Percentiles rank a stretch among this genome's conserved stretches.
Conservation (phyloP, 2,113 vertebrate genomes). For the Smithornis capensis region DNA sequence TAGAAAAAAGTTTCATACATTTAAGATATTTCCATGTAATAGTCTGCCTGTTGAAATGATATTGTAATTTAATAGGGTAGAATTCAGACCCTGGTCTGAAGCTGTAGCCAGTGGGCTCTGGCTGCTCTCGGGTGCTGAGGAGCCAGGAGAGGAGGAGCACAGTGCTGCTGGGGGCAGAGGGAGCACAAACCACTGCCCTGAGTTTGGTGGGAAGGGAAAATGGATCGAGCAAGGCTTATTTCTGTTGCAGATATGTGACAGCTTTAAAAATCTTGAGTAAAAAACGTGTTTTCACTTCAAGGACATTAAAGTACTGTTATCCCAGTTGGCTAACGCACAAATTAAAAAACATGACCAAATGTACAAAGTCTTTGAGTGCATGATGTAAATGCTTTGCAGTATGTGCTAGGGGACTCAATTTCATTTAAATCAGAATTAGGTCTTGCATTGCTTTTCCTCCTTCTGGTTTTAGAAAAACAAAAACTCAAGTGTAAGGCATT, state of each 20-base stretch:
- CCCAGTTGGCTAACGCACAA: neutral
- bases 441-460: neutral
- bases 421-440: neutral
- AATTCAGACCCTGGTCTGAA: neutral
- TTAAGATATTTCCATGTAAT: neutral
- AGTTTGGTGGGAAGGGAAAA: neutral
- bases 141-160: neutral
- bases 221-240: rapidly evolving
- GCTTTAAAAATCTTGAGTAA: neutral
- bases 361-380: neutral
- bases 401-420: neutral
- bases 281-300: neutral
- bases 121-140: neutral
- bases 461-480: neutral
- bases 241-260: neutral
- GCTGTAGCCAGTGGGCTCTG: neutral
- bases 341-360: neutral
- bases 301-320: neutral
- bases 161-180: neutral
- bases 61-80: neutral
- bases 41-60: neutral
- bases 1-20: neutral
- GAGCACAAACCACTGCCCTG: neutral
- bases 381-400: neutral
- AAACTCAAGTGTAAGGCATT: neutral